Base-by-base conservation (phyloP, 1,140 invertebrate genomes). In the Rhyacophila brunnea region DNA sequence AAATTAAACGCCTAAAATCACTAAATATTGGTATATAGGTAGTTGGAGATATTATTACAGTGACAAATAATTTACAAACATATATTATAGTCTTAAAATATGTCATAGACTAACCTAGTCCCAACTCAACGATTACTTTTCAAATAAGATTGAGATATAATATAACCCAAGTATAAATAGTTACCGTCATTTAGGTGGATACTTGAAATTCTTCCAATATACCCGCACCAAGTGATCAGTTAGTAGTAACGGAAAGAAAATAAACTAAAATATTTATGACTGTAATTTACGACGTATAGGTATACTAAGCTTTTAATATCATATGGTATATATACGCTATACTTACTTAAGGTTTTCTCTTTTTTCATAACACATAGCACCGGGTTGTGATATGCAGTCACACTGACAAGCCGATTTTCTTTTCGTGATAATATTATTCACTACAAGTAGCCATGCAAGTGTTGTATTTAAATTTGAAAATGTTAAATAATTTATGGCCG, bases 271-370 rank as follows among this genome's bases (percentile, higher is more conserved):
- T 17, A 47, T 47, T 47, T 56, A 56, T 40, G 53, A 40, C 44
- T 28, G 35, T 56, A 56, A 56, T 56, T 56, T 56, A 56, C 38
- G 45, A 28, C 19, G 53, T 17, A n/a, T n/a, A n/a, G n/a, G n/a
- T n/a, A n/a, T n/a, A n/a, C n/a, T 48, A 44, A 34, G 38, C 18
- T 36, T 23, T 48, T 43, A 56, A 47, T 47, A 56, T 56, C 17
- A 56, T 19, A 48, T 47, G 53, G 35, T 48, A 48, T 56, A 48
- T 44, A 56, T 28, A 55, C 46, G 45, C 46, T 55, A 55, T 55
- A 45, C 4, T 43, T 18, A 17, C 10, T 10, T n/a, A 14, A 28
- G 38, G 17, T 13, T 28, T 48, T 38, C 19, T 56, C 44, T 48
- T 55, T n/a, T 56, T 56, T 56, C 15, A 15, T 46, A 11, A 14